Conservation (phyloP, 1,140 invertebrate genomes). For the Zaprionus nigranus region DNA sequence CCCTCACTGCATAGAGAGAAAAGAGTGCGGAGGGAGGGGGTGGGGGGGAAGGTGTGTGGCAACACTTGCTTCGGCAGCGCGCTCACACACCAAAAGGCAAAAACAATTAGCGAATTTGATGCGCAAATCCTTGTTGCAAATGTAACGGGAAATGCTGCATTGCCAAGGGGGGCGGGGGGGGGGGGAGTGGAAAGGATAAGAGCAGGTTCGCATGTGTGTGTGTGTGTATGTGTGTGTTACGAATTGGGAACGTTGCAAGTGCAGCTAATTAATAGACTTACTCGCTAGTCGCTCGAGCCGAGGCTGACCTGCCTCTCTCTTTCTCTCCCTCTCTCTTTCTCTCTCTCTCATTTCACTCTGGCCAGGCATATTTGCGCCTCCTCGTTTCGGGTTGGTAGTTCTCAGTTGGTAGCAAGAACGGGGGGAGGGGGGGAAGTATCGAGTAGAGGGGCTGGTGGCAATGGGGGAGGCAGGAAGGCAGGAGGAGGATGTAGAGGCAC, state of each 20-base stretch:
- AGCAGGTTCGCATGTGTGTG: neutral
- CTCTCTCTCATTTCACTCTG: neutral
- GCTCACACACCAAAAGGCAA: constrained; percentile 50
- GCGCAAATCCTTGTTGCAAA: constrained; percentile 73
- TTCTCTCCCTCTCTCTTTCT: too few species aligned
- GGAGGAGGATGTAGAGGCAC: too few species aligned
- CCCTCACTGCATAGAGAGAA: neutral
- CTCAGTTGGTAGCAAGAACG: too few species aligned
- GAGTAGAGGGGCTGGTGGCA: too few species aligned
- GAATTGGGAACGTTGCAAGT: constrained; percentile 11
- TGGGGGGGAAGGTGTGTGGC: neutral
- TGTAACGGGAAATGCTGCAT: constrained; percentile 26
- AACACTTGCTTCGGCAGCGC: neutral
- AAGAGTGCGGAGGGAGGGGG: neutral
- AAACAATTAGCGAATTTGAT: constrained; percentile 83
- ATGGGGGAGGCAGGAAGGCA: too few species aligned
- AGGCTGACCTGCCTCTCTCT: too few species aligned
- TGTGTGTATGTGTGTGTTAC: neutral
- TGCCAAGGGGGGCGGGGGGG: neutral
- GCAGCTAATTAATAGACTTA: constrained; percentile 7
- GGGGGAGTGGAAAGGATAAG: neutral
- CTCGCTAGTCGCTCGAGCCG: constrained; percentile 5
- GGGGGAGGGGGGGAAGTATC: too few species aligned
- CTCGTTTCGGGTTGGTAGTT: too few species aligned
- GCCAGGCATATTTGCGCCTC: neutral